Base-by-base conservation (phyloP, 2,797 vertebrate genomes). In the Falco concolor region DNA sequence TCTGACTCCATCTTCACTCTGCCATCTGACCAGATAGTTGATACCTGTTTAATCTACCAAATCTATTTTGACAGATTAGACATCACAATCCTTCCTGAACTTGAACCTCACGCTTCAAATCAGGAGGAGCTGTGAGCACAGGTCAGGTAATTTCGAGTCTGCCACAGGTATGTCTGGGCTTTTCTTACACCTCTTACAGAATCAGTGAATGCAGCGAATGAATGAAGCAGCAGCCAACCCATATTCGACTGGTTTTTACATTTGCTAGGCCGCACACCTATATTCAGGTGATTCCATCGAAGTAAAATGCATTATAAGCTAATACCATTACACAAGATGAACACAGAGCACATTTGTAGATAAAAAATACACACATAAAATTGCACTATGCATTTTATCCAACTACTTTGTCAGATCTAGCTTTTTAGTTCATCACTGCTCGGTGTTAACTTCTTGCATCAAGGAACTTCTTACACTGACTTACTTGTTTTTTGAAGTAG, bases 401-500 rank as follows among this genome's bases (percentile, higher is more conserved):
- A 90, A 28, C 17, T 32, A 30, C 11, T 86, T 69, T 23, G 27
- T 42, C 40, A 30, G 1, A 1, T 30, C 34, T 36, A 65, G 6
- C 45, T 92, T 28, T 28, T 90, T 49, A 45, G 38, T 38, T 74
- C 13, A 40, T 36, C 36, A 13, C 57, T 89, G 34, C 32, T 44
- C 85, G 27, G 84, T 49, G 36, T 17, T 57, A 64, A 40, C 49
- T 57, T 63, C 23, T 47, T 42, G 21, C 11, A 83, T 3, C 4
- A 72, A 74, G 34, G 21, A 30, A 75, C 45, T 77, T 82, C 69
- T 77, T 69, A 80, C 30, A 30, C 3, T 36, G 70, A 97, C 94
- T 96, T 91, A 99, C 99, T 98, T 99, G 99, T 97, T 99, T 99
- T 97, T 99, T 99, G 97, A 99, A 99, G 98, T 99, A 99, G 76